Evolutionary conservation across 2,888 invertebrate genomes (phyloP), one percentile per base, ranked within the genome.

Genomic region (Myopa tessellatipennis): DNA sequence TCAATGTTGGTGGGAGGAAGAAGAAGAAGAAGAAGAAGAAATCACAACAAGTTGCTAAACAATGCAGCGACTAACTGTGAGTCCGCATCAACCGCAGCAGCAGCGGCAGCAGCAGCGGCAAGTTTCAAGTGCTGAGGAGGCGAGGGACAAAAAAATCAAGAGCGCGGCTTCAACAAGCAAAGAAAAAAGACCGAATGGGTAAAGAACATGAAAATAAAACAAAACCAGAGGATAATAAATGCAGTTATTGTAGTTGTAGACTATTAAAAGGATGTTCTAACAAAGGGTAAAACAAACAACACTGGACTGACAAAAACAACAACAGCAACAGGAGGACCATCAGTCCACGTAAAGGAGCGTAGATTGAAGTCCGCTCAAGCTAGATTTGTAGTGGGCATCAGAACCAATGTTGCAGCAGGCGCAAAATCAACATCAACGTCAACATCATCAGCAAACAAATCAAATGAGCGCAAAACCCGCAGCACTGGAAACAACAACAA

Each of bases 21-120:
- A n/a, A 55, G 8, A 16, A n/a, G 16, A n/a, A 16, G 16, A n/a
- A n/a, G 16, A n/a, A 55, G 16, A 1, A 67, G 45, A 45, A 45
- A 45, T 45, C 45, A 67, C 71, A 74, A 26, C 74, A 74, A 65
- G 74, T 74, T 63, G 65, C 63, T 60, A 60, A 40, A 60, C 71
- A n/a, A 5, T 55, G 55, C 16, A n/a, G 16, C n/a, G 16, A n/a
- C 8, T 58, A n/a, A 58, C 34, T 40, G 67, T 67, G 40, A 40
- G 40, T 36, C 38, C 36, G 18, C 71, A 71, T 26, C 26, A 26
- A 26, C 26, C 26, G 26, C 26, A 26, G 26, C 26, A 26, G 26
- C 26, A 26, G 26, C 26, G 2, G 26, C 26, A 26, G 26, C 26
- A 26, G 26, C 26, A 26, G 26, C 26, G 26, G 14, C 36, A 58